Evolutionary conservation across 1,140 invertebrate species (phyloP).

Genomic region (Diuraphis noxia): DNA sequence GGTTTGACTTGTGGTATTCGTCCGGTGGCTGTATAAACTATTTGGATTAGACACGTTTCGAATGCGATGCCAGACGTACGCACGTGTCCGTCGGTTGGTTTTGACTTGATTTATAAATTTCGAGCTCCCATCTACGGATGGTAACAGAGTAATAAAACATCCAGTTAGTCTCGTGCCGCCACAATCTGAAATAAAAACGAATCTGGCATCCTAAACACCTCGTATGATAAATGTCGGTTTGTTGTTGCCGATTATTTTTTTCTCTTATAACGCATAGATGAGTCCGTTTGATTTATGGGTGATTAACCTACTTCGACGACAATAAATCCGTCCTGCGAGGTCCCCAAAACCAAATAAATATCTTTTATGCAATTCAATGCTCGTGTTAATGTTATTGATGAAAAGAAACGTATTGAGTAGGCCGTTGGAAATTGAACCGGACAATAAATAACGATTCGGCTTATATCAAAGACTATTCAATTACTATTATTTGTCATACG

Average conservation of each 20-base stretch:
- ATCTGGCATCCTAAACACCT: constrained; percentile 17
- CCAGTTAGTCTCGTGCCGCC: neutral
- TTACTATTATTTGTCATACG: neutral
- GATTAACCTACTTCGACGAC: neutral
- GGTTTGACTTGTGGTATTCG: neutral
- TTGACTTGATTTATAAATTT: constrained; percentile 40
- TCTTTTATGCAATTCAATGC: neutral
- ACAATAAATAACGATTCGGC: neutral
- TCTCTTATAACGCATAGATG: neutral
- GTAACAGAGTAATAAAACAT: constrained; percentile 14
- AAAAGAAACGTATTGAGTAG: constrained; percentile 1
- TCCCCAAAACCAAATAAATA: neutral
- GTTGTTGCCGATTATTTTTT: neutral
- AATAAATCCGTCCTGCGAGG: neutral
- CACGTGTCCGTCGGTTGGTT: constrained; percentile 26
- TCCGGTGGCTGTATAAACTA: neutral
- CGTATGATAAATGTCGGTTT: constrained; percentile 15
- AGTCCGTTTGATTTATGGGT: neutral
- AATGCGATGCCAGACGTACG: neutral
- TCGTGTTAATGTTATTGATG: neutral
- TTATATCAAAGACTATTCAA: constrained; percentile 4
- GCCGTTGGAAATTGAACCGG: neutral
- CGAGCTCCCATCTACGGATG: too few relatives aligned
- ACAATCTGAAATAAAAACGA: neutral
- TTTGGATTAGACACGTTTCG: constrained; percentile 39